These are phyloP conservation scores for Darevskia nairensis DNA, from an alignment of 2,797 vertebrate genomes.

Conservation along the genomic window DNA sequence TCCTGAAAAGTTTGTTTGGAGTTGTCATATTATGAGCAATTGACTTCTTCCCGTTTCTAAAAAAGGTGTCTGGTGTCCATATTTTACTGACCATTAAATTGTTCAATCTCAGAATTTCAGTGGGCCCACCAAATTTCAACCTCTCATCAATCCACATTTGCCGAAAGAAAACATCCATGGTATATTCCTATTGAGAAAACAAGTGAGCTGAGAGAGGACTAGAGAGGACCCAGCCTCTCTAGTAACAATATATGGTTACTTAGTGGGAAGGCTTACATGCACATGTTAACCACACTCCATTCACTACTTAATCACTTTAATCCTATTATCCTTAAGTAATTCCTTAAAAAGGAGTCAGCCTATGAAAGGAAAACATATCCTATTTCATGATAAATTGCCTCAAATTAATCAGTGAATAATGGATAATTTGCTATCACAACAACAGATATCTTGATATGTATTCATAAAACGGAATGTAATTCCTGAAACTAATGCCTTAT, in stretches of 20 bases:
- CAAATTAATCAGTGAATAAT: constrained; percentile 31
- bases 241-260: constrained; percentile 30
- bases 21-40: constrained; percentile 99
- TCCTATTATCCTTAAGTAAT: constrained; percentile 60
- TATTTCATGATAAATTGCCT: constrained; percentile 28
- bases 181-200: constrained; percentile 88
- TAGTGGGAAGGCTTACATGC: neutral
- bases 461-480: constrained; percentile 39
- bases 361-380: constrained; percentile 15
- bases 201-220: constrained; percentile 26
- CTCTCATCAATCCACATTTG: constrained; percentile 97
- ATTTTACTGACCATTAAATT: constrained; percentile 99
- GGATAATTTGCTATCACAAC: constrained; percentile 7
- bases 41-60: constrained; percentile 97
- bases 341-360: constrained; percentile 36
- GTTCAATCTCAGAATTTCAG: constrained; percentile 94
- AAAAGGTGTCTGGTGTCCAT: constrained; percentile 99
- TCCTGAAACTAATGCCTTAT: constrained; percentile 4
- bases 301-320: constrained; percentile 45
- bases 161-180: constrained; percentile 98
- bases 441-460: neutral
- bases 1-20: constrained; percentile 96
- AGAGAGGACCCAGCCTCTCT: neutral
- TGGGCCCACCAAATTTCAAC: constrained; percentile 90
- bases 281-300: constrained; percentile 37